Conservation (phyloP, 2,113 vertebrate species). For the Meleagris gallopavo region DNA sequence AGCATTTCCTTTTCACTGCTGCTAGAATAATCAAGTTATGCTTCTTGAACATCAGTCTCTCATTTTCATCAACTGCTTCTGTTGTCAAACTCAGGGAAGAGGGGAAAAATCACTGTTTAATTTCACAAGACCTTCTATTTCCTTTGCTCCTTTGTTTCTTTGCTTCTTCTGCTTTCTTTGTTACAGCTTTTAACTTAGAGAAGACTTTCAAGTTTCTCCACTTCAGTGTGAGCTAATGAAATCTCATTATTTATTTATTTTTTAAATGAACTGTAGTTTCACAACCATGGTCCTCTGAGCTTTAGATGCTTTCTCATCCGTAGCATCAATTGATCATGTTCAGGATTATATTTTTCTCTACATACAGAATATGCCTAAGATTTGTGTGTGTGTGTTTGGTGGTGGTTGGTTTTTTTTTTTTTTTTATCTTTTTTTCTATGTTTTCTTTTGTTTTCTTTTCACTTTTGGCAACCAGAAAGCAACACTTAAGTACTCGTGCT, state of each 20-base stretch:
- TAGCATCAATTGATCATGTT: slow-evolving; percentile 35
- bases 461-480: background rate
- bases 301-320: background rate
- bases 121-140: slow-evolving; percentile 62
- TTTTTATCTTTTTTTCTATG: background rate
- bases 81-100: slow-evolving; percentile 38
- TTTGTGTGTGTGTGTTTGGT: background rate
- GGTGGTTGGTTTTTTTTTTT: background rate
- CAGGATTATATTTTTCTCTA: slow-evolving; percentile 6
- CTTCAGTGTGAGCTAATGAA: slow-evolving; percentile 69
- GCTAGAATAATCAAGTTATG: slow-evolving; percentile 72
- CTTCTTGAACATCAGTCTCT: slow-evolving; percentile 70
- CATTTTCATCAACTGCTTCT: slow-evolving; percentile 56
- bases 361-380: background rate
- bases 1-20: slow-evolving; percentile 65
- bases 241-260: slow-evolving; percentile 68
- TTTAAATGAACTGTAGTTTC: slow-evolving; percentile 60
- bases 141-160: slow-evolving; percentile 62
- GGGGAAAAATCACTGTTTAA: slow-evolving; percentile 33
- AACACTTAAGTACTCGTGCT: background rate
- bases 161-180: slow-evolving; percentile 58
- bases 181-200: slow-evolving; percentile 67
- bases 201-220: slow-evolving; percentile 58
- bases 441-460: background rate
- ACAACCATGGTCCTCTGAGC: slow-evolving; percentile 33